phyloP scores from a whole-genome alignment of 2,888 invertebrate genomes.

The Podabrus alpinus region DNA sequence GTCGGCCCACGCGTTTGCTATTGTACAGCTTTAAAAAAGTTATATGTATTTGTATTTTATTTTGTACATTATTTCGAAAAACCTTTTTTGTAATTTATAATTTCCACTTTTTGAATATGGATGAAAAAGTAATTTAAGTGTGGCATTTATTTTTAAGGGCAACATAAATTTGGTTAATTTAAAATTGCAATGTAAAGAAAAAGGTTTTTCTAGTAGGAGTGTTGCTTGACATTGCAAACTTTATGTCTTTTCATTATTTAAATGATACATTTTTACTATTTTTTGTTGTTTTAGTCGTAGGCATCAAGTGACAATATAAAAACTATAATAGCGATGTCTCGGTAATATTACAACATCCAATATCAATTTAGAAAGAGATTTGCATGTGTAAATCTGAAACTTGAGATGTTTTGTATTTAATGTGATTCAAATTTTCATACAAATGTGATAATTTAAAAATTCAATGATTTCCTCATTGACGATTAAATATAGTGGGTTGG shows the following conservation, averaged over 20 bases:
- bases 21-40: conserved; percentile 23
- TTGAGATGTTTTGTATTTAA: not conserved
- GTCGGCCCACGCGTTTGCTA: conserved; percentile 18
- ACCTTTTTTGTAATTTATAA: not conserved
- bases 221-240: not conserved
- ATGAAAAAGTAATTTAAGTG: not conserved
- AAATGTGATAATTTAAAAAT: not conserved
- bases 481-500: not conserved
- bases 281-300: not conserved
- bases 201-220: not conserved
- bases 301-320: not conserved
- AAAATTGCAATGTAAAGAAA: not conserved
- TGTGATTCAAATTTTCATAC: not conserved
- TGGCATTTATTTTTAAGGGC: not conserved
- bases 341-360: not conserved
- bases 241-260: not conserved
- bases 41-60: conserved; percentile 9
- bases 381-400: not conserved
- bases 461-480: not conserved
- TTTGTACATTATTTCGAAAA: not conserved
- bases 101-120: not conserved
- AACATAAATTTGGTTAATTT: not conserved
- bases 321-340: not conserved
- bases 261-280: not conserved
- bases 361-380: not conserved